Evolutionary conservation across 2,797 vertebrate species (phyloP), one percentile per base, ranked within the genome.

Genomic region (Urosaurus nigricauda): DNA sequence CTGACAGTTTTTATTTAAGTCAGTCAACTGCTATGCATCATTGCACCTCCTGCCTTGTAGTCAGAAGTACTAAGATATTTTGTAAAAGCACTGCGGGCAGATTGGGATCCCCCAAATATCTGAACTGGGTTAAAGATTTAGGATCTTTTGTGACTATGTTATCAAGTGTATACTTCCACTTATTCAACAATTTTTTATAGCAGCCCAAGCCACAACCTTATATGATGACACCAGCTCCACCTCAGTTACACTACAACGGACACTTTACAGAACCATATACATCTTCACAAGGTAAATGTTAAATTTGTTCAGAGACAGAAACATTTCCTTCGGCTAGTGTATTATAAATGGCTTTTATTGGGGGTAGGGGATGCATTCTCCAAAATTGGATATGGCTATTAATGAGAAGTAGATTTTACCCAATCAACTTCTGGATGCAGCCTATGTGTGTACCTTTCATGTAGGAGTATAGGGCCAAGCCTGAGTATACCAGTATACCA

Each of bases 161-260:
- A 60, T 63, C 40, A 58, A 26, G 8, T 70, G 21, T 79, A 9
- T 29, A 17, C 37, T 29, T 26, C 37, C 63, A 26, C 29, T 87
- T 77, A 90, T 87, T 85, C 47, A 85, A 91, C 81, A 51, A 83
- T 91, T 89, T 93, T 94, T 85, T 96, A 95, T 95, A 95, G 93
- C 90, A 99, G 98, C 98, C 98, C 89, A 99, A 99, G 94, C 98
- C 98, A 73, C 98, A 98, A 93, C 96, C 97, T 91, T 99, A 98
- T 88, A 98, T 98, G 98, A 98, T 99, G 98, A 96, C 98, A 16
- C 97, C 98, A 86, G 97, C 98, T 88, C 97, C 98, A 78, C 97
- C 98, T 70, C 98, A 98, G 92, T 97, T 99, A 96, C 98, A 99
- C 96, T 99, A 99, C 96, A 99, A 98, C 74, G 98, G 99, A 91